These are phyloP conservation scores for Neotoma lepida DNA, from an alignment of 2,113 vertebrate species.

Conservation along the genomic window DNA sequence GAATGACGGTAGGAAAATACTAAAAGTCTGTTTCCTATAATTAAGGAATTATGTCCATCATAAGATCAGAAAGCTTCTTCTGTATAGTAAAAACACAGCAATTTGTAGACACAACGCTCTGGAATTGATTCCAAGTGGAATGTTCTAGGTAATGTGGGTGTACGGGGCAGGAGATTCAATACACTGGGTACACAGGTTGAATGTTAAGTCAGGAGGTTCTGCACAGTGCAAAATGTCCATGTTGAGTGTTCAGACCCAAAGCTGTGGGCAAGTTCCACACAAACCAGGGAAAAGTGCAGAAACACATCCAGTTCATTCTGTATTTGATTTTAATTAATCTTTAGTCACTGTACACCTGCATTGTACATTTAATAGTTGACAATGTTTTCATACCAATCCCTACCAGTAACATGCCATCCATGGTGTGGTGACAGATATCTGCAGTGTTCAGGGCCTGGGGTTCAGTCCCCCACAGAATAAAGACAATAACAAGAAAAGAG, in stretches of 20 bases:
- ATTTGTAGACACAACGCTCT: background rate
- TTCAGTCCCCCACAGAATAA: background rate
- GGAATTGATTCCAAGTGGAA: background rate
- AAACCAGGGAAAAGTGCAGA: too few species aligned
- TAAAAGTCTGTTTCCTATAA: background rate
- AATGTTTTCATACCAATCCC: background rate
- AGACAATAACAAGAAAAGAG: background rate
- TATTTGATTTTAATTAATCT: background rate
- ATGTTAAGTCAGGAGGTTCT: background rate
- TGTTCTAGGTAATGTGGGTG: background rate
- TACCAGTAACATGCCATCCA: too few species aligned
- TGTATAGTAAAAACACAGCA: background rate
- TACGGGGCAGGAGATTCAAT: accelerated
- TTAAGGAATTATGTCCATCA: background rate
- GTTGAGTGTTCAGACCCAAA: background rate
- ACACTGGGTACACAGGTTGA: too few species aligned
- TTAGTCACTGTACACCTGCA: background rate
- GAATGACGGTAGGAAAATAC: background rate
- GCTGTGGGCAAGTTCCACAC: too few species aligned
- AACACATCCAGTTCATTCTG: background rate
- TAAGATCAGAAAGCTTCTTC: background rate
- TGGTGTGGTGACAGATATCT: background rate
- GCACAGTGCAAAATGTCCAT: accelerated
- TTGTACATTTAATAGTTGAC: background rate
- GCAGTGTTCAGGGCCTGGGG: background rate